Evolutionary conservation across 1,140 invertebrate species (phyloP).

Genomic region (Lucilia cuprina): DNA sequence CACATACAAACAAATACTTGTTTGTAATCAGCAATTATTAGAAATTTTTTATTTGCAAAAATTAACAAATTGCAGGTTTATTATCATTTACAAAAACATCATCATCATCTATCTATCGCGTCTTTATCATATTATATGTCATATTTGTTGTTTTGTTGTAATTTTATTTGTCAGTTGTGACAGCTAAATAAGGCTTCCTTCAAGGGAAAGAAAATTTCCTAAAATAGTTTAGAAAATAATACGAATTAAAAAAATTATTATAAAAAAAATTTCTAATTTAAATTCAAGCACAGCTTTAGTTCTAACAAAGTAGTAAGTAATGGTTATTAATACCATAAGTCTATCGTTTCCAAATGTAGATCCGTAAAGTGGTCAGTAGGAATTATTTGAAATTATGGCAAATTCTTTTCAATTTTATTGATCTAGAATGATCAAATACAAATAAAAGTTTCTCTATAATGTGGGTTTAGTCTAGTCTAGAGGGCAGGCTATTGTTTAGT

Average conservation of each 20-base stretch:
- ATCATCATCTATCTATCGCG: not conserved
- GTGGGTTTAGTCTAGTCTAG: too few relatives aligned
- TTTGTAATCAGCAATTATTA: slow-evolving; percentile 30
- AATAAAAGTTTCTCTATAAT: too few relatives aligned
- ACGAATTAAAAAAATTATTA: not conserved
- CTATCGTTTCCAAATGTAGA: too few relatives aligned
- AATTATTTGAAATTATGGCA: too few relatives aligned
- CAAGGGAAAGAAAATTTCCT: slow-evolving; percentile 2
- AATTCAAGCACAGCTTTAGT: not conserved
- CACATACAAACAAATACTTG: slow-evolving; percentile 16
- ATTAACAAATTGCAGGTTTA: not conserved
- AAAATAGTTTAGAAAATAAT: not conserved
- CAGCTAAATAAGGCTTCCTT: not conserved
- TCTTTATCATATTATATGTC: not conserved
- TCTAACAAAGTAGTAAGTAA: not conserved
- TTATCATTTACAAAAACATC: not conserved
- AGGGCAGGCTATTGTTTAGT: too few relatives aligned
- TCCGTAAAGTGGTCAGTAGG: too few relatives aligned
- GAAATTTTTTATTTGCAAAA: not conserved
- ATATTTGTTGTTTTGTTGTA: not conserved
- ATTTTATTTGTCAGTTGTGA: not conserved
- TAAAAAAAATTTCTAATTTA: not conserved
- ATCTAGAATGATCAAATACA: too few relatives aligned
- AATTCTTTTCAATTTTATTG: too few relatives aligned
- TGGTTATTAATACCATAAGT: not conserved